Evolutionary conservation across 2,113 vertebrate species (phyloP).

Genomic region (Salvator merianae): DNA sequence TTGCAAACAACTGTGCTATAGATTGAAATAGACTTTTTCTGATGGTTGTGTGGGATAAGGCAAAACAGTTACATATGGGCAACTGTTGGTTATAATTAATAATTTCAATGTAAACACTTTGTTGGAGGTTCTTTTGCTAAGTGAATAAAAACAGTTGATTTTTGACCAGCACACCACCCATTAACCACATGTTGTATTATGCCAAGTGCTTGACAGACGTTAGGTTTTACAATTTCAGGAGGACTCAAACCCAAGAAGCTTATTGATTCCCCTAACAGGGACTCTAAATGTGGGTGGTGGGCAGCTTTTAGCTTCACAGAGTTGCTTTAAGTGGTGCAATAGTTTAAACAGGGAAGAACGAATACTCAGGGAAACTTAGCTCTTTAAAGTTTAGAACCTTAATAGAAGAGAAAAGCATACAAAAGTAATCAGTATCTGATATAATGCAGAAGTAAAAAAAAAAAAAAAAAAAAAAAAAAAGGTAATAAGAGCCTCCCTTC

Average conservation of each 20-base stretch:
- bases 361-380: not conserved
- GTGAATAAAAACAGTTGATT: not conserved
- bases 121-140: constrained; percentile 19
- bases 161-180: not conserved
- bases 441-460: not conserved
- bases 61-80: constrained; percentile 20
- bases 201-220: not conserved
- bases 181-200: not conserved
- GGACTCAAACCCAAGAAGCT: not conserved
- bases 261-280: not conserved
- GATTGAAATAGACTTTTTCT: constrained; percentile 30
- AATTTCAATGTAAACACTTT: constrained; percentile 29
- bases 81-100: constrained; percentile 28
- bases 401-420: not conserved
- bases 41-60: constrained; percentile 5
- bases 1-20: not conserved
- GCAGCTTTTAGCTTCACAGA: not conserved
- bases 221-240: not conserved
- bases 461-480: not conserved
- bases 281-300: not conserved
- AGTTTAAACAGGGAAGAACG: not conserved
- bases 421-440: constrained; percentile 6
- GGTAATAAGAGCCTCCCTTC: too few relatives aligned
- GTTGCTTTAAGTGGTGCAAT: not conserved
- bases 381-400: constrained; percentile 29